These are phyloP conservation scores for Phyto melanocephala DNA, from an alignment of 2,888 invertebrate species.

Conservation along the genomic window DNA sequence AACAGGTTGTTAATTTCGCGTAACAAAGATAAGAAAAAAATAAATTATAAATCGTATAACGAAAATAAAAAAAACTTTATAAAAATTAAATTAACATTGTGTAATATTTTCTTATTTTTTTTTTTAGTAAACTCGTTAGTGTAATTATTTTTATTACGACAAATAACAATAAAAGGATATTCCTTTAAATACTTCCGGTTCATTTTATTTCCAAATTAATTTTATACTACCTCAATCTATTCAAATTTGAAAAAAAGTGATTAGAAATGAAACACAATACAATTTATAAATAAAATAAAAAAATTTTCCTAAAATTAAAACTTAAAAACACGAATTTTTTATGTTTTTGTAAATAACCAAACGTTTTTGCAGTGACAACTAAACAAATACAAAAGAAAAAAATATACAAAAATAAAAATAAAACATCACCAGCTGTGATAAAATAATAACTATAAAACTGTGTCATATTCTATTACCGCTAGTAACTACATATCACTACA, in stretches of 20 bases:
- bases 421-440: conserved; percentile 23
- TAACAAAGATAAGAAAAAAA: background rate
- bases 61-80: background rate
- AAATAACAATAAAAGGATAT: conserved; percentile 18
- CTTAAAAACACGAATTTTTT: background rate
- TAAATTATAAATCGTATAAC: background rate
- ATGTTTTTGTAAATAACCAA: background rate
- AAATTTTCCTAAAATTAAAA: conserved; percentile 10
- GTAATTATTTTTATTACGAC: background rate
- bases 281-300: background rate
- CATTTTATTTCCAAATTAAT: no score
- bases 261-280: no score
- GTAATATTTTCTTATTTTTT: no score
- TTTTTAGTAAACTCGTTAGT: no score
- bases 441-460: conserved; percentile 49
- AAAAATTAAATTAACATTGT: background rate
- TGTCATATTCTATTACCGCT: conserved; percentile 47
- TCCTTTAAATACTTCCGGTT: conserved; percentile 40
- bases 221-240: no score
- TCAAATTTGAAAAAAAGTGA: background rate
- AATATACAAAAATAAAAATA: background rate
- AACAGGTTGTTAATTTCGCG: conserved; percentile 37
- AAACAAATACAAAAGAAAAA: conserved; percentile 2
- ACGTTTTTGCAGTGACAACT: conserved; percentile 17
- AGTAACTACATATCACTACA: conserved; percentile 1